Evolutionary conservation across 2,113 vertebrate species (phyloP), one percentile per base, ranked within the genome.

Genomic region (Colius striatus): DNA sequence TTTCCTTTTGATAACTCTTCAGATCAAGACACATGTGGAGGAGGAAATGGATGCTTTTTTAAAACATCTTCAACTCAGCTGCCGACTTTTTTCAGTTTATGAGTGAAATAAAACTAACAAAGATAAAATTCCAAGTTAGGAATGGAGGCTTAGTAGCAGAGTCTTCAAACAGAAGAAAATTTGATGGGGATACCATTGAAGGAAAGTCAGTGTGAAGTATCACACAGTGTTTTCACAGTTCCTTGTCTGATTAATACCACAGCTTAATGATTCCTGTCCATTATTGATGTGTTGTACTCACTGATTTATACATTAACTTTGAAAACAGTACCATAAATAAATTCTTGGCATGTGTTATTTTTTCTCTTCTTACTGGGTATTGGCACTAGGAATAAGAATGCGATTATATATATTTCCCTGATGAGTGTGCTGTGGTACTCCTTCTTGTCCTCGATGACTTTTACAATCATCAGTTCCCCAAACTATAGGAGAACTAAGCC

Each of bases 271-370:
- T 92, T 90, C 85, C 51, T 90, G 4, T 58, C 25, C 32, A 9
- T 61, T 80, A 54, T 16, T 47, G 19, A 62, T 76, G n/a, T 29
- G 17, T 13, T 0, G 0, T 85, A 27, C 15, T 58, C 11, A 43
- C 17, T 77, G 71, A 80, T 77, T 83, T 66, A 73, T 63, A 10
- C 32, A 66, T 82, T 51, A 85, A 75, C 8, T 73, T 47, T 87
- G 51, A 72, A 83, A 96, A 48, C 10, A 83, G 27, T 8, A 55
- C 36, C 71, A 50, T 58, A 92, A 89, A 62, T 91, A 84, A 67
- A 61, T 68, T 30, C 7, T 57, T 89, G 36, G 9, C 13, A 2
- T 23, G 15, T 63, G 38, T 32, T 72, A 30, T 70, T 70, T 78
- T 91, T 79, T 76, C 14, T 48, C 23, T 92, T 85, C 20, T 25